Conservation (phyloP, 1,140 invertebrate species). For the Rhagoletis zephyria region DNA sequence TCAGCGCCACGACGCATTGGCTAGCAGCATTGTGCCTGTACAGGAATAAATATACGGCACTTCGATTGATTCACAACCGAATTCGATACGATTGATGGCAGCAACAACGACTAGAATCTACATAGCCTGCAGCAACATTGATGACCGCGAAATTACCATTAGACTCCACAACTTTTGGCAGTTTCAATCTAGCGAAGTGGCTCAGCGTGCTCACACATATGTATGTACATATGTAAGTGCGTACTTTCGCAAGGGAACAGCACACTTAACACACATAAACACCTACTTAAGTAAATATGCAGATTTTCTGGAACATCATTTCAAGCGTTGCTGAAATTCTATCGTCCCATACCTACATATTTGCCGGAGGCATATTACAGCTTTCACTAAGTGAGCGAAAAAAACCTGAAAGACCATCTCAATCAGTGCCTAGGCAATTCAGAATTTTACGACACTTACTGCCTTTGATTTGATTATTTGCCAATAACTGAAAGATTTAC, state of each 20-base stretch:
- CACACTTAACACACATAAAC: conserved; percentile 23
- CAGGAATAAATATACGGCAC: not conserved
- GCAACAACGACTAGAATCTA: not conserved
- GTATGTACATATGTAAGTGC: too few relatives aligned
- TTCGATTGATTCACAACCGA: not conserved
- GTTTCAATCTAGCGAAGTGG: not conserved
- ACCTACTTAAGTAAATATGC: not conserved
- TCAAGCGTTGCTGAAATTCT: conserved; percentile 3
- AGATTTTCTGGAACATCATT: not conserved
- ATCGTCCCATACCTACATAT: too few relatives aligned
- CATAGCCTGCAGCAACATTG: not conserved
- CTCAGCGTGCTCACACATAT: not conserved
- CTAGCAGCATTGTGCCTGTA: not conserved
- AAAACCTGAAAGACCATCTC: not conserved
- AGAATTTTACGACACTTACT: conserved; percentile 37
- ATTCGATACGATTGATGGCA: not conserved
- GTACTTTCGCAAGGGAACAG: not conserved
- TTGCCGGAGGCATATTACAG: not conserved
- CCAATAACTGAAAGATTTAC: not conserved
- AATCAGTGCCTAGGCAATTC: conserved; percentile 15
- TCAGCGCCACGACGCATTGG: not conserved
- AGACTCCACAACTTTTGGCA: not conserved
- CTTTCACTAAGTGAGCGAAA: not conserved
- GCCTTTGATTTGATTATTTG: conserved; percentile 25
- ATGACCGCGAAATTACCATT: not conserved